A percentile compares a stretch with the other conserved stretches of the same genome.
Conservation (phyloP, 2,797 vertebrate species). For the Echeneis naucrates region DNA sequence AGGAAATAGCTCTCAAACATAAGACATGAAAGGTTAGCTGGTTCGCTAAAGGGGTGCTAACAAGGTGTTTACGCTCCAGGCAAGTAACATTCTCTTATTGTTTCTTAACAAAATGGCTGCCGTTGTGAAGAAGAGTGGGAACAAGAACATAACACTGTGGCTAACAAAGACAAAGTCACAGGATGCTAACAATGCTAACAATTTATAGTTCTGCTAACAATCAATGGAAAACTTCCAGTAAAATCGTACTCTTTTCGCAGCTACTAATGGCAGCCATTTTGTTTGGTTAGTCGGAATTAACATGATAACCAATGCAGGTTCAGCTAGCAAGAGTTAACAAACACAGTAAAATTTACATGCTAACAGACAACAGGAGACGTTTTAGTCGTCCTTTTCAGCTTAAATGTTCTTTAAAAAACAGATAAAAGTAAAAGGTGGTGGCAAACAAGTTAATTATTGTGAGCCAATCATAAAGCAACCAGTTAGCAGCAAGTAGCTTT, state of each 20-base stretch:
- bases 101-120: slow-evolving; percentile 16
- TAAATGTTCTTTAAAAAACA: neutral
- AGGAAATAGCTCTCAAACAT: slow-evolving; percentile 19
- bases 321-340: neutral
- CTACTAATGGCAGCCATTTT: neutral
- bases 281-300: neutral
- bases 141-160: neutral
- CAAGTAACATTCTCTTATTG: neutral
- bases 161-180: neutral
- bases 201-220: neutral
- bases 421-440: too few species aligned
- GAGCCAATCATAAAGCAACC: neutral
- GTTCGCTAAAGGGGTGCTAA: slow-evolving; percentile 23
- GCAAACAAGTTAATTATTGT: neutral
- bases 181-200: neutral
- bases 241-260: too few species aligned
- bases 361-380: slow-evolving; percentile 14
- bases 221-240: neutral
- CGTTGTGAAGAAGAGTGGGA: neutral
- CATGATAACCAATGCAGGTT: neutral
- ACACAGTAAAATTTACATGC: slow-evolving; percentile 37
- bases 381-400: neutral
- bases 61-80: neutral
- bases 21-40: slow-evolving; percentile 44
- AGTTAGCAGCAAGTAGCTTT: slow-evolving; percentile 3